Base-by-base conservation (phyloP, 2,113 vertebrate species). In the Montifringilla adamsi region DNA sequence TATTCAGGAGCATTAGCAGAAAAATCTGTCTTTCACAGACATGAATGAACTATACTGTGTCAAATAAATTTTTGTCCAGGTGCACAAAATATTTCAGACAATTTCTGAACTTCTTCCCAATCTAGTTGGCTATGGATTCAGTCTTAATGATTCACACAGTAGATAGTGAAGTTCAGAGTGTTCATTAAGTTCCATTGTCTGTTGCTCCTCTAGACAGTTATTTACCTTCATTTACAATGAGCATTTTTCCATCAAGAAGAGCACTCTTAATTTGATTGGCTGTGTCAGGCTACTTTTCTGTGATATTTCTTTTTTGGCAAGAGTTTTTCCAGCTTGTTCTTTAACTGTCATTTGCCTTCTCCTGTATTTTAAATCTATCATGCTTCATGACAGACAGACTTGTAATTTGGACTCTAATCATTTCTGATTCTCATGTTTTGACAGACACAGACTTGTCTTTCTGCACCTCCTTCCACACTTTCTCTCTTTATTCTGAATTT, bases 351-450 rank as follows among this genome's bases (percentile, higher is more conserved):
- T 89, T 96, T 97, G 83, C 95, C 60, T 96, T 94, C 88, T 93
- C 79, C 85, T 91, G 63, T 95, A 93, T 97, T 97, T 94, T 95
- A 95, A 93, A 95, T 96, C 91, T 93, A 92, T 95, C 95, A 94
- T 94, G 87, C 72, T 53, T 93, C 82, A 86, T 96, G 96, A 96
- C 94, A 96, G 96, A 96, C 94, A 97, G 93, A 82, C 87, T 96
- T 95, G 95, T 96, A 96, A 96, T 97, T 97, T 96, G 94, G 96
- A 95, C 91, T 97, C 91, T 95, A 94, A 96, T 96, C 77, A 95
- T 95, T 93, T 93, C 94, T 97, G 94, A 93, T 96, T 95, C 87
- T 97, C 86, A 87, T 97, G 92, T 96, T 97, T 96, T 96, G 93
- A 96, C 93, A 94, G 89, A 96, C 89, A 94, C 63, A 95, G 95